phyloP scores from a whole-genome alignment of 1,140 invertebrate species.

The Dinothrombium tinctorium region DNA sequence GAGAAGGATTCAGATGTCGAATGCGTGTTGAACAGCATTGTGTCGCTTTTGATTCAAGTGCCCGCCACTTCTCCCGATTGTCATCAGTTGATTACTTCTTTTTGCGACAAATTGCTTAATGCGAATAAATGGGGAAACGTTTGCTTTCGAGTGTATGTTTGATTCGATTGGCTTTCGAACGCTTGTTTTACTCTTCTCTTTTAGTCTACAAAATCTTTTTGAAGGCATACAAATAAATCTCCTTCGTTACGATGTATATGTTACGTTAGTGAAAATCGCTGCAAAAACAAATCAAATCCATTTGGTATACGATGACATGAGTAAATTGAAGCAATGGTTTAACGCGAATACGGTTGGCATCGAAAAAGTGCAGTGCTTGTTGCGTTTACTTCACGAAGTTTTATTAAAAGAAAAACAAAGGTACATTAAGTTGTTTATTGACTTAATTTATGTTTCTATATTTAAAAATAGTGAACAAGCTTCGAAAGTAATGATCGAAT shows the following conservation, averaged over 20 bases:
- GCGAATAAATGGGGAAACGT: slow-evolving; percentile 55
- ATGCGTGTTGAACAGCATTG: slow-evolving; percentile 36
- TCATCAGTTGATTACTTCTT: slow-evolving; percentile 53
- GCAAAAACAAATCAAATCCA: slow-evolving; percentile 57
- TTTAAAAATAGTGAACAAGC: slow-evolving; percentile 46
- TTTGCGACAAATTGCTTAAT: slow-evolving; percentile 72
- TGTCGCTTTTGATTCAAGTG: slow-evolving; percentile 71
- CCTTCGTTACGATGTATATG: slow-evolving; percentile 74
- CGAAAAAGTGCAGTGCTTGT: slow-evolving; percentile 75
- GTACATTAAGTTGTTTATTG: slow-evolving; percentile 16
- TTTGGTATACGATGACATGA: slow-evolving; percentile 31
- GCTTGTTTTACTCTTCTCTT: slow-evolving; percentile 11
- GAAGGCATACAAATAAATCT: slow-evolving; percentile 64
- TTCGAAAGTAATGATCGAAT: slow-evolving; percentile 84
- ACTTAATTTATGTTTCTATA: slow-evolving; percentile 1
- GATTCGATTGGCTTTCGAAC: not conserved
- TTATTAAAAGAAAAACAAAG: slow-evolving; percentile 43
- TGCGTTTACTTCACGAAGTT: slow-evolving; percentile 66
- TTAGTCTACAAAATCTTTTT: slow-evolving; percentile 36
- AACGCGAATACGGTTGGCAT: slow-evolving; percentile 48
- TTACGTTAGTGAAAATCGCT: slow-evolving; percentile 62
- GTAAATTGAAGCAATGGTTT: slow-evolving; percentile 52
- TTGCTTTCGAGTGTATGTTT: slow-evolving; percentile 58
- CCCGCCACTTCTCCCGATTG: slow-evolving; percentile 53
- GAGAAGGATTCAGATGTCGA: slow-evolving; percentile 26